Evolutionary conservation across 2,113 vertebrate genomes (phyloP).

Genomic region (Eidolon helvum): DNA sequence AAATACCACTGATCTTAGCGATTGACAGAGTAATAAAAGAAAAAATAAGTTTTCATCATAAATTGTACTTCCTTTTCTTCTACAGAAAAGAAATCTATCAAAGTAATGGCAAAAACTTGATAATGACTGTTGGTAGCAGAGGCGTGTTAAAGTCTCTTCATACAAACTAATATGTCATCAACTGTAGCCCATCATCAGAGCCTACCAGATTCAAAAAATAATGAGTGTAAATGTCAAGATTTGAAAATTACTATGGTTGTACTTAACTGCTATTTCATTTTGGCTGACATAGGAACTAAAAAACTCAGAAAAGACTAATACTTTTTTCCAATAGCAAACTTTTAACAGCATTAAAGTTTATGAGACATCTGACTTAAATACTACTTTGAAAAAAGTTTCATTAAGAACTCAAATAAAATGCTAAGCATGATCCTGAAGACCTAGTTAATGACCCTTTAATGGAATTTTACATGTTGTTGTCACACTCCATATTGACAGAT

Average conservation of each 20-base stretch:
- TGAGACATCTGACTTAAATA: constrained; percentile 31
- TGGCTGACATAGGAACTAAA: not conserved
- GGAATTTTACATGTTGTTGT: constrained; percentile 65
- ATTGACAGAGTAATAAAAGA: constrained; percentile 58
- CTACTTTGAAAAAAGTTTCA: constrained; percentile 41
- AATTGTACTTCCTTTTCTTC: constrained; percentile 58
- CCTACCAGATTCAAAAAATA: constrained; percentile 29
- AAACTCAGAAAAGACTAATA: not conserved
- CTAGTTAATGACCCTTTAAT: constrained; percentile 68
- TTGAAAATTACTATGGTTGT: constrained; percentile 49
- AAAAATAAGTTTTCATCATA: constrained; percentile 63
- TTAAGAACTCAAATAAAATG: constrained; percentile 58
- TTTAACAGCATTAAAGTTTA: constrained; percentile 51
- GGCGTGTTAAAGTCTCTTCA: not conserved
- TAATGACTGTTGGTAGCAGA: not conserved
- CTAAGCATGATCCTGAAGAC: not conserved
- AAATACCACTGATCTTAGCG: constrained; percentile 64
- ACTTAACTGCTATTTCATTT: constrained; percentile 54
- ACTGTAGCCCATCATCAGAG: not conserved
- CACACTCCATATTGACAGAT: constrained; percentile 65
- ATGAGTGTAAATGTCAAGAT: constrained; percentile 17
- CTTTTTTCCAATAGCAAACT: constrained; percentile 40
- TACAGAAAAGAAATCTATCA: constrained; percentile 38
- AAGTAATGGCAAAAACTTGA: constrained; percentile 62
- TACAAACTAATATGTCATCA: not conserved